Evolutionary conservation across 2,113 vertebrate species (phyloP).

Genomic region (Mola mola): DNA sequence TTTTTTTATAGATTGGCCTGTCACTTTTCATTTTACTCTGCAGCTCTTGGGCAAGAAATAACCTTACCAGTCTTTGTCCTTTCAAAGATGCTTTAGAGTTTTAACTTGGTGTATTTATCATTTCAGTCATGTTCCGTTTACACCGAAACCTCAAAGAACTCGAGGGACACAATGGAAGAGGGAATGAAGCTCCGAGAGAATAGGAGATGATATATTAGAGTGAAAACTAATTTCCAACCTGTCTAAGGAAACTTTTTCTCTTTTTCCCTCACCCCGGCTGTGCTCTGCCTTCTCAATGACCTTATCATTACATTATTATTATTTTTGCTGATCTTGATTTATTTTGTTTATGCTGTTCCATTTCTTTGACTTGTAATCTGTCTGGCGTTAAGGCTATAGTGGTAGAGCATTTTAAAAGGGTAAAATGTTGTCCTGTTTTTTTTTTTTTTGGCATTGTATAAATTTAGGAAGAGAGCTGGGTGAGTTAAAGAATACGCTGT

Average conservation of each 20-base stretch:
- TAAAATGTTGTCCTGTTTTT: slow-evolving; percentile 21
- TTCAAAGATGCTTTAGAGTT: slow-evolving; percentile 60
- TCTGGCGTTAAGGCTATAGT: slow-evolving; percentile 31
- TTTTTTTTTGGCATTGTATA: too few species aligned
- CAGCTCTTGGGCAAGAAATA: slow-evolving; percentile 56
- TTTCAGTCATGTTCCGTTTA: slow-evolving; percentile 77
- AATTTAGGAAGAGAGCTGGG: slow-evolving; percentile 10
- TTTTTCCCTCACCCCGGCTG: slow-evolving; percentile 43
- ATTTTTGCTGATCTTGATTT: slow-evolving; percentile 74
- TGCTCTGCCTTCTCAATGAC: slow-evolving; percentile 67
- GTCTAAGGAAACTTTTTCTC: slow-evolving; percentile 66
- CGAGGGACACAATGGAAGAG: slow-evolving; percentile 57
- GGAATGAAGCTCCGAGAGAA: slow-evolving; percentile 70
- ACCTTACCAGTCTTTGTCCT: slow-evolving; percentile 46
- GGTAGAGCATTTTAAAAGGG: slow-evolving; percentile 49
- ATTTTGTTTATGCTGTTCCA: slow-evolving; percentile 72
- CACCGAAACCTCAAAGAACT: slow-evolving; percentile 61
- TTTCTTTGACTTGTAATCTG: slow-evolving; percentile 65
- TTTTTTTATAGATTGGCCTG: slow-evolving; percentile 57
- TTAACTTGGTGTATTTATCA: slow-evolving; percentile 76
- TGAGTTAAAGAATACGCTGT: slow-evolving; percentile 32
- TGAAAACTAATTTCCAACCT: slow-evolving; percentile 82
- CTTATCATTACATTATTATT: slow-evolving; percentile 65
- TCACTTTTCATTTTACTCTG: slow-evolving; percentile 50
- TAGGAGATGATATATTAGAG: slow-evolving; percentile 79